Percentiles rank a stretch among this genome's conserved stretches.
These are phyloP conservation scores for Macaria liturata DNA, from an alignment of 2,888 invertebrate genomes.

Conservation along the genomic window DNA sequence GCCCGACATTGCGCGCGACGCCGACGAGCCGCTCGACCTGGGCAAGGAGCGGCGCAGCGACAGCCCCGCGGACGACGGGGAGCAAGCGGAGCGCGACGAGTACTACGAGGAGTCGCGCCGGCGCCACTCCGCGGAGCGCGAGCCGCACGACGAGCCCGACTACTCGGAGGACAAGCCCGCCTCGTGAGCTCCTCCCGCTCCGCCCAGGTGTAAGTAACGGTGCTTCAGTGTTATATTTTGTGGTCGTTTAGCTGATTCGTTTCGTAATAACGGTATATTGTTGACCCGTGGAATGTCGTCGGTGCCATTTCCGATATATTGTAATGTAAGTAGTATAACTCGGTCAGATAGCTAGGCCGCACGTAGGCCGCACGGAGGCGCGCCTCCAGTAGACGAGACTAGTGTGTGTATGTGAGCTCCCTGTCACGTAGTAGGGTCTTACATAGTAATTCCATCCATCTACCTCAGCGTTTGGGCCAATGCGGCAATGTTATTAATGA, in stretches of 20 bases:
- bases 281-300: conserved; percentile 81
- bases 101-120: conserved; percentile 65
- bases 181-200: conserved; percentile 60
- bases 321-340: conserved; percentile 63
- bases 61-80: conserved; percentile 66
- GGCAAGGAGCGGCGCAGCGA: conserved; percentile 78
- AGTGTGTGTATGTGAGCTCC: conserved; percentile 72
- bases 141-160: conserved; percentile 66
- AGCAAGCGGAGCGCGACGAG: conserved; percentile 70
- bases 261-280: conserved; percentile 70
- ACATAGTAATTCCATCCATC: conserved; percentile 84
- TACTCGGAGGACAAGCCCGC: conserved; percentile 73
- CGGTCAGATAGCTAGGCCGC: conserved; percentile 34
- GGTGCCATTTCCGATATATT: conserved; percentile 78
- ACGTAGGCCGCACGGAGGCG: conserved; percentile 23
- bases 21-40: conserved; percentile 81
- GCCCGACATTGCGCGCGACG: conserved; percentile 79
- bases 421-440: conserved; percentile 71
- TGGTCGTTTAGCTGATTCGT: conserved; percentile 71
- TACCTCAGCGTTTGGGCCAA: conserved; percentile 83
- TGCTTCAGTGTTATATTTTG: conserved; percentile 80
- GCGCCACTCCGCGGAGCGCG: conserved; percentile 55
- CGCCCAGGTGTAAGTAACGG: conserved; percentile 65
- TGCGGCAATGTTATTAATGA: conserved; percentile 71
- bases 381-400: conserved; percentile 37